These are phyloP conservation scores for Parazoanthus darwini DNA, from an alignment of 92 coral and sea anemone species.

Conservation along the genomic window DNA sequence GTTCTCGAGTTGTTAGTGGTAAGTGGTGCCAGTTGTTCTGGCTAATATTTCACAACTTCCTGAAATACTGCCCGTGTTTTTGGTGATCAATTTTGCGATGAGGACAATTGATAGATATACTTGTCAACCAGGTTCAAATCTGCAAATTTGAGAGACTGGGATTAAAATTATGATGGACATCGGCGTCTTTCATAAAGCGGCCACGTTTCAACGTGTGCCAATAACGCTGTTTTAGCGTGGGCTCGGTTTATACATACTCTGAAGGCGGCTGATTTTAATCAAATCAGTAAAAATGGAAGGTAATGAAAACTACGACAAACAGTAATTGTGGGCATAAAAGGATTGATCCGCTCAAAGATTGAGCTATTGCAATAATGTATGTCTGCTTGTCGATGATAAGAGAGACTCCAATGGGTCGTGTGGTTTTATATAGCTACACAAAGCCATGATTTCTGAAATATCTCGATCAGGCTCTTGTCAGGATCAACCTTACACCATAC, in stretches of 20 bases:
- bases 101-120: slow-evolving; percentile 63
- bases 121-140: slow-evolving; percentile 76
- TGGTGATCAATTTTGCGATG: slow-evolving; percentile 70
- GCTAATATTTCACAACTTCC: slow-evolving; percentile 63
- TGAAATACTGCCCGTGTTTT: slow-evolving; percentile 68
- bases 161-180: slow-evolving; percentile 76
- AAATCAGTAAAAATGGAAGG: slow-evolving; percentile 52
- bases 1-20: slow-evolving; percentile 39
- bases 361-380: slow-evolving; percentile 43
- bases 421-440: slow-evolving; percentile 19
- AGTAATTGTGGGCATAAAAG: slow-evolving; percentile 58
- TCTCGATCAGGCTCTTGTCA: slow-evolving; percentile 41
- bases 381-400: slow-evolving; percentile 33
- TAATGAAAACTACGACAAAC: slow-evolving; percentile 62
- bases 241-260: slow-evolving; percentile 19
- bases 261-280: slow-evolving; percentile 56
- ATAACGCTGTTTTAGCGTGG: slow-evolving; percentile 54
- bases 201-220: slow-evolving; percentile 58
- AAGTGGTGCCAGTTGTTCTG: slow-evolving; percentile 37
- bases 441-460: not conserved
- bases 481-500: slow-evolving; percentile 1
- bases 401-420: slow-evolving; percentile 34
- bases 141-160: slow-evolving; percentile 58
- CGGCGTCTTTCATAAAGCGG: slow-evolving; percentile 56
- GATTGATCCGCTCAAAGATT: slow-evolving; percentile 58